Base-by-base conservation (phyloP, 2,888 invertebrate genomes). In the Sesamia inferens region DNA sequence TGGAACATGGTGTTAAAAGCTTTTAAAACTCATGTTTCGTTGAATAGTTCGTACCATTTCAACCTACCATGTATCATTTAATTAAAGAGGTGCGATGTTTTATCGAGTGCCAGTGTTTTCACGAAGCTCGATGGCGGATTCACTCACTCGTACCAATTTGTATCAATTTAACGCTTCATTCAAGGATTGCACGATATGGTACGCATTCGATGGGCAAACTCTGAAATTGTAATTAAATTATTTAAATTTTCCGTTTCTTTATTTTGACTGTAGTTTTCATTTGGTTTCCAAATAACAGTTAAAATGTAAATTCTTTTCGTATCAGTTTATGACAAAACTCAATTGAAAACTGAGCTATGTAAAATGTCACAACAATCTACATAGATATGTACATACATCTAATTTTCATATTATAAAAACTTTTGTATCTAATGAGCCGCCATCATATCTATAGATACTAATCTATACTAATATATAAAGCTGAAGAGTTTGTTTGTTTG, bases 141-240 rank as follows among this genome's bases (percentile, higher is more conserved):
- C 84, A 81, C 81, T 81, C 85, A 79, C 77, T 84, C 75, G 73
- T 68, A 67, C 75, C 77, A 85, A 88, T 87, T 87, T 83, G 79
- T 83, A 79, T 78, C 85, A 84, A 84, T 88, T 87, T 83, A 82
- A 84, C 81, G 76, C 82, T 87, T 79, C 82, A 84, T 82, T 85
- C 82, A 78, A 82, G 83, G 69, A 76, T 83, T 65, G 64, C 66
- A 57, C 54, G 68, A 61, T 58, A 73, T 68, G 73, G 76, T 68
- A 73, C 69, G 24, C 64, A 71, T 73, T 73, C 70, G 66, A 64
- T 66, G 42, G 31, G 22, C 14, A 22, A 71, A 63, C 70, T 72
- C 63, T 58, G 82, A 48, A 76, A 68, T 64, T 71, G 47, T 76
- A 77, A 79, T 82, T 57, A 39, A 77, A 78, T 70, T 74, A 82